Conservation (phyloP, 2,113 vertebrate genomes). For the Hoplias malabaricus region DNA sequence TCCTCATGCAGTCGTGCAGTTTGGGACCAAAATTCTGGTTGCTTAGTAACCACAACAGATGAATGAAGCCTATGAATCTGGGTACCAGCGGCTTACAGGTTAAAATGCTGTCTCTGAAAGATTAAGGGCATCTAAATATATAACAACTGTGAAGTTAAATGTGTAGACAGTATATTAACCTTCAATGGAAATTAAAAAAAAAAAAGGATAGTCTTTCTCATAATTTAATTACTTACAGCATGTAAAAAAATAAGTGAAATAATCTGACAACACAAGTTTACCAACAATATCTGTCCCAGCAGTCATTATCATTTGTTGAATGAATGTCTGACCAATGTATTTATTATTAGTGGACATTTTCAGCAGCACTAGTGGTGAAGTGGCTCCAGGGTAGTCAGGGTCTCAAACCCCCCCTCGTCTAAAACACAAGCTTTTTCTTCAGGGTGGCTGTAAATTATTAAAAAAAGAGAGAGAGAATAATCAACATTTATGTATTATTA, state of each 20-base stretch:
- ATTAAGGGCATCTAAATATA: background rate
- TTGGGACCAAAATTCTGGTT: background rate
- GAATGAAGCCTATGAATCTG: background rate
- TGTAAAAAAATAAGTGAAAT: constrained; percentile 59
- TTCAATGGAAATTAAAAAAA: background rate
- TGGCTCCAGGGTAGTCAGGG: constrained; percentile 17
- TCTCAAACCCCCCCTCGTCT: constrained; percentile 44
- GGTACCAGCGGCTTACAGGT: background rate
- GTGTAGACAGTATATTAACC: background rate
- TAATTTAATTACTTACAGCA: constrained; percentile 65
- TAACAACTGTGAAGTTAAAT: background rate
- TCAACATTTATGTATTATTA: background rate
- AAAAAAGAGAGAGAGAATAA: background rate
- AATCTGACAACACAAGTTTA: constrained; percentile 38
- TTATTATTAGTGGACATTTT: background rate
- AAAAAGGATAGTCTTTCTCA: constrained; percentile 20
- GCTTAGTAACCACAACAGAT: background rate
- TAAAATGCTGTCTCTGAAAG: background rate
- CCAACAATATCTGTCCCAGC: constrained; percentile 48
- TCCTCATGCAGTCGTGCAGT: background rate
- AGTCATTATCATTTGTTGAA: constrained; percentile 10
- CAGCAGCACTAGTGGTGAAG: constrained; percentile 29
- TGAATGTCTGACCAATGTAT: background rate
- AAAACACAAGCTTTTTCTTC: constrained; percentile 80
- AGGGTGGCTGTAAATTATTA: constrained; percentile 65